Evolutionary conservation across 2,797 vertebrate genomes (phyloP).

Genomic region (Diceros bicornis): DNA sequence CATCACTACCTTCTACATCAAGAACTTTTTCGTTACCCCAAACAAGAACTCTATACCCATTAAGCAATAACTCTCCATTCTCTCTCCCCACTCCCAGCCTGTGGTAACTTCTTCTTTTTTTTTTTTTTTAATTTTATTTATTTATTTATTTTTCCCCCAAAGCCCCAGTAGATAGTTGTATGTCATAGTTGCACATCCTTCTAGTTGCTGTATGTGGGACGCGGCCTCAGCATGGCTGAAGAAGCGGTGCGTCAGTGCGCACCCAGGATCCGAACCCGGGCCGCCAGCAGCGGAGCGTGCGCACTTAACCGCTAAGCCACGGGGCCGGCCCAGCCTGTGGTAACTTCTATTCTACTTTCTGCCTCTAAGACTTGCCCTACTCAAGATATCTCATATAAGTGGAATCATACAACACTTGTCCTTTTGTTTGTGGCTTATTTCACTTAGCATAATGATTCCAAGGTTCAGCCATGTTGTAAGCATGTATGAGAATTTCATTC

Average conservation of each 20-base stretch:
- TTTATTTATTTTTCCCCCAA: no score
- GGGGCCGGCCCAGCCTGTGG: not conserved
- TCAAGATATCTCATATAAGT: conserved; percentile 10
- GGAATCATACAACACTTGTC: not conserved
- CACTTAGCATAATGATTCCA: not conserved
- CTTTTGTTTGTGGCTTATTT: not conserved
- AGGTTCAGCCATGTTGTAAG: not conserved
- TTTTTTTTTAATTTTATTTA: no score
- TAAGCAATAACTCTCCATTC: not conserved
- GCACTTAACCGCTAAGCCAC: no score
- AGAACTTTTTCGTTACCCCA: not conserved
- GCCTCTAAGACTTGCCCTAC: not conserved
- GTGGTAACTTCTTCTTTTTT: not conserved
- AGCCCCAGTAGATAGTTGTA: no score
- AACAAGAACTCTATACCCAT: not conserved
- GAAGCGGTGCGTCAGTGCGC: no score
- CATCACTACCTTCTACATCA: not conserved
- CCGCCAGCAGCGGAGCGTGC: no score
- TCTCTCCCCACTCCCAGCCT: not conserved
- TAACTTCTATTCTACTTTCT: not conserved
- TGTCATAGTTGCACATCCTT: no score
- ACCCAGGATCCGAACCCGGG: no score
- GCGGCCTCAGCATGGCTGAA: no score
- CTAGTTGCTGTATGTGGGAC: no score
- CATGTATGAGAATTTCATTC: not conserved